Evolutionary conservation across 2,888 invertebrate genomes (phyloP).

Genomic region (Drosophila stalkeri): DNA sequence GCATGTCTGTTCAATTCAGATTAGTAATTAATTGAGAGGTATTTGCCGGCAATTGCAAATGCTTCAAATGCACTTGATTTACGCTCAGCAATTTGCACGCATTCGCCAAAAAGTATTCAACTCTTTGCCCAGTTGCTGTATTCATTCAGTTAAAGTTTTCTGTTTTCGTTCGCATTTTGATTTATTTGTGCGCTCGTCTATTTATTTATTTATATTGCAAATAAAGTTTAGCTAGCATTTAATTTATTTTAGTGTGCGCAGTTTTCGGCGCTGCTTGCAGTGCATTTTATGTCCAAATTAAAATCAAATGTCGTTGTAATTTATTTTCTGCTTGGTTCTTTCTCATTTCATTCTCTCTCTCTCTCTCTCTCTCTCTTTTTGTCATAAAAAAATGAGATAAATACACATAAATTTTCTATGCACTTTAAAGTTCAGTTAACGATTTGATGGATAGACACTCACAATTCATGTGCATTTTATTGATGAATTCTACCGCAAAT

Average conservation of each 20-base stretch:
- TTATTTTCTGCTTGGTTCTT: constrained; percentile 17
- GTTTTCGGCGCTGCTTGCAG: constrained; percentile 5
- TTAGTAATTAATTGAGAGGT: constrained; percentile 2
- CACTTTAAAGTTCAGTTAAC: constrained; percentile 53
- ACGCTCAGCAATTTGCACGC: constrained; percentile 44
- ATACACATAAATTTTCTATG: constrained; percentile 46
- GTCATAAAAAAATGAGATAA: constrained; percentile 19
- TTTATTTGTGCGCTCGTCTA: constrained; percentile 17
- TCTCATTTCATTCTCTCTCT: constrained; percentile 9
- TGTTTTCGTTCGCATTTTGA: neutral
- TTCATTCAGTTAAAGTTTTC: constrained; percentile 27
- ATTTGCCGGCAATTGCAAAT: constrained; percentile 34
- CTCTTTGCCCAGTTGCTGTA: constrained; percentile 8
- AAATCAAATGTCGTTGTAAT: constrained; percentile 61
- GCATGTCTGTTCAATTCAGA: constrained; percentile 2
- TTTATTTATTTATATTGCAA: constrained; percentile 51
- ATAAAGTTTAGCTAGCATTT: constrained; percentile 43
- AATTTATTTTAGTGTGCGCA: constrained; percentile 56
- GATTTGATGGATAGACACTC: constrained; percentile 19
- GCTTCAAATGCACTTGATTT: constrained; percentile 59
- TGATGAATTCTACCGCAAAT: constrained; percentile 35
- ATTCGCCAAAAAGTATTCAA: constrained; percentile 37
- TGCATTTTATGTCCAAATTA: constrained; percentile 68
- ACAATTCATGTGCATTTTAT: constrained; percentile 62
- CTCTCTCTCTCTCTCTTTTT: neutral